phyloP scores from a whole-genome alignment of 2,888 invertebrate genomes.

The Papilio elwesi region DNA sequence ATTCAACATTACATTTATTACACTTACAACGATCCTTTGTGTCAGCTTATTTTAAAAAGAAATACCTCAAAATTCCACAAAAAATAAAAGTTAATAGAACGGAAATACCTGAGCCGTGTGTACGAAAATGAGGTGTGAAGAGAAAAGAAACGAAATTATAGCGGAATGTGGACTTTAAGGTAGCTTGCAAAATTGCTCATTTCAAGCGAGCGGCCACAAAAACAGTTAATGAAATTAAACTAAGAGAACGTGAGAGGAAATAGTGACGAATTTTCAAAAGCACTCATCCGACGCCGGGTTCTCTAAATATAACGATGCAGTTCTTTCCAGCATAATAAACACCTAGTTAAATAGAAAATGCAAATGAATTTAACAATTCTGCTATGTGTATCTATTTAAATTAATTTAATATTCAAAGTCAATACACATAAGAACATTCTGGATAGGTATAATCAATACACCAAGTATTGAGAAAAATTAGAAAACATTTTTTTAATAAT shows the following conservation, averaged over 20 bases:
- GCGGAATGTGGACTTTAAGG: constrained; percentile 49
- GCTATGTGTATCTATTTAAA: neutral
- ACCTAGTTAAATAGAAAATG: neutral
- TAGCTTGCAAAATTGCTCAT: constrained; percentile 59
- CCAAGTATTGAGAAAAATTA: no score
- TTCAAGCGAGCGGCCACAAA: constrained; percentile 63
- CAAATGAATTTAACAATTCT: neutral
- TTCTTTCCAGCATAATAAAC: constrained; percentile 26
- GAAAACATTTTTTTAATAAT: no score
- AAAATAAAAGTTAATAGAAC: constrained; percentile 24
- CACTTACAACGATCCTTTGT: neutral
- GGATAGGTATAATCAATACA: no score
- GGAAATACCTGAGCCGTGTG: constrained; percentile 11
- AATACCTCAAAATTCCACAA: constrained; percentile 13
- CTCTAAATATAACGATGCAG: constrained; percentile 28
- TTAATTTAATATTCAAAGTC: neutral
- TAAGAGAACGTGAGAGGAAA: constrained; percentile 50
- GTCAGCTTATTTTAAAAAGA: neutral
- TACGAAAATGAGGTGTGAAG: constrained; percentile 34
- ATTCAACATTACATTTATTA: neutral
- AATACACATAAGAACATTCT: no score
- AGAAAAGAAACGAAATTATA: constrained; percentile 50
- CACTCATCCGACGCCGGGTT: constrained; percentile 3
- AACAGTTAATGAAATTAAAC: constrained; percentile 77
- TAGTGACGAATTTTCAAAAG: constrained; percentile 33